Percentiles rank a stretch among this genome's conserved stretches.
Evolutionary conservation across 2,888 invertebrate genomes (phyloP).

Genomic region (Thalpophila matura): DNA sequence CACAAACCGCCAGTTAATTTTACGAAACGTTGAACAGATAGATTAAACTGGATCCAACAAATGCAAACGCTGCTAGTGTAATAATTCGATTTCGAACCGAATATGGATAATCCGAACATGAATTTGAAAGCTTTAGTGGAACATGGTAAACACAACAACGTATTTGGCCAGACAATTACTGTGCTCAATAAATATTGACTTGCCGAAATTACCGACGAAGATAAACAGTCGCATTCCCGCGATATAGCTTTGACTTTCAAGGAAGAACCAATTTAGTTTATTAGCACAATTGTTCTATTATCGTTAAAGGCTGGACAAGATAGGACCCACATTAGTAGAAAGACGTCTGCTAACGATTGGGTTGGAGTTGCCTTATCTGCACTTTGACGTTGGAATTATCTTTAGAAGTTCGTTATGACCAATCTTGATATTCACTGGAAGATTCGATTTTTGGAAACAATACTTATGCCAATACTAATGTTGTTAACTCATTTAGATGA

Average conservation of each 20-base stretch:
- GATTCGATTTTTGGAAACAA: background rate
- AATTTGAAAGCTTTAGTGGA: conserved; percentile 37
- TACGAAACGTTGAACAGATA: background rate
- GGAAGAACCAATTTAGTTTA: conserved; percentile 53
- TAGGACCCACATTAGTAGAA: conserved; percentile 43
- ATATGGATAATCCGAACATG: conserved; percentile 23
- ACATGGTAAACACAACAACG: conserved; percentile 31
- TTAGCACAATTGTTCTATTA: conserved; percentile 54
- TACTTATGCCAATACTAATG: background rate
- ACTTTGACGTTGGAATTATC: conserved; percentile 4
- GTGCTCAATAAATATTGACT: conserved; percentile 62
- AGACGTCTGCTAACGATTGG: conserved; percentile 41
- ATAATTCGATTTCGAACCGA: conserved; percentile 13
- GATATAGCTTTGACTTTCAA: conserved; percentile 42
- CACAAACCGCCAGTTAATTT: background rate
- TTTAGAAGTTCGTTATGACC: conserved; percentile 11
- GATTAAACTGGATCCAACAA: conserved; percentile 1
- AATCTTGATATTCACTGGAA: background rate
- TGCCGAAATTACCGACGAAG: conserved; percentile 63
- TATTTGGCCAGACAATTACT: conserved; percentile 61
- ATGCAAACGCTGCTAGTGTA: conserved; percentile 5
- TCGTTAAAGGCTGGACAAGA: conserved; percentile 33
- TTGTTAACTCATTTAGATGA: too few relatives aligned
- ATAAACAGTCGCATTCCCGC: conserved; percentile 55
- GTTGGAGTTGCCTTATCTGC: conserved; percentile 15